Evolutionary conservation across 2,888 invertebrate species (phyloP), one percentile per base, ranked within the genome.

Genomic region (Eurois occulta): DNA sequence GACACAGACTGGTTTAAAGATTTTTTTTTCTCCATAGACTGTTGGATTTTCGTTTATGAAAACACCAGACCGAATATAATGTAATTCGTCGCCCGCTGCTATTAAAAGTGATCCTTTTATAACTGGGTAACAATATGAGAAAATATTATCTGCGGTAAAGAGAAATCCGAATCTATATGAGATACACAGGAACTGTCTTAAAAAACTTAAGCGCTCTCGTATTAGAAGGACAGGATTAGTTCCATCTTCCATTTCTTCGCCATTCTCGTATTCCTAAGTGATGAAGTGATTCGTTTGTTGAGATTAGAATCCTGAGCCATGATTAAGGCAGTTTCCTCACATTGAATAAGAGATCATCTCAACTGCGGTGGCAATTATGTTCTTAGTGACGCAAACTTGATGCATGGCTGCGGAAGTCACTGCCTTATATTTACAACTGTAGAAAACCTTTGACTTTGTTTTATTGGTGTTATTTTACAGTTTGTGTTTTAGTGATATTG

Each of bases 281-380:
- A 64, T 41, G 11, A 55, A 58, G 55, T 58, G 80, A 92, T 93
- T 92, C 90, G 90, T 88, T 89, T 90, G 91, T 92, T 91, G 80
- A 87, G 93, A 93, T 94, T 91, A 92, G 68, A 87, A 90, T 91
- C 90, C 88, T 85, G 65, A 88, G 84, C 84, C 72, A 86, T 81
- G 88, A 93, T 92, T 92, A 91, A 88, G 85, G 88, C 85, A 79
- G 89, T 90, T 92, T 93, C 91, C 91, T 91, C 58, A 35, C 38
- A 83, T 86, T 90, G 89, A 91, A 93, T 92, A 87, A 91, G 88
- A 93, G 88, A 93, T 93, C 90, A 92, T 91, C 92, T 93, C 90
- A 90, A 90, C 92, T 90, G 85, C 80, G 78, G 46, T 81, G 86
- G 90, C 85, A 88, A 88, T 86, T 88, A 87, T 76, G 71, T 68